Evolutionary conservation across 2,797 vertebrate species (phyloP).

Genomic region (Coendou prehensilis): DNA sequence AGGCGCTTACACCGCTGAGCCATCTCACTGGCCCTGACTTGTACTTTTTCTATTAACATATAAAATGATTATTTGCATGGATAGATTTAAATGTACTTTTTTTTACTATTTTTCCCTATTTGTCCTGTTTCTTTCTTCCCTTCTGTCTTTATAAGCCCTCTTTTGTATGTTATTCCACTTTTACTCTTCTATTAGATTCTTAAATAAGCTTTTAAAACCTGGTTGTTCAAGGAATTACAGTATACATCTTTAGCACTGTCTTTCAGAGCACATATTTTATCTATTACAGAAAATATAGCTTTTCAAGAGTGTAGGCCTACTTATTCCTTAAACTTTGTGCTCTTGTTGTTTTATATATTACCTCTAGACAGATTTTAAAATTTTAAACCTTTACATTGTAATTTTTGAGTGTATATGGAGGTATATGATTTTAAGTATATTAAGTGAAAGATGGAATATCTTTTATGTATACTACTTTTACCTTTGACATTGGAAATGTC

Average conservation of each 20-base stretch:
- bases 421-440: constrained; percentile 10
- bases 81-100: neutral
- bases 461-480: neutral
- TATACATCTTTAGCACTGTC: neutral
- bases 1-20: no score
- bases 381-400: neutral
- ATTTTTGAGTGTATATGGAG: constrained; percentile 2
- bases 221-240: neutral
- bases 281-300: neutral
- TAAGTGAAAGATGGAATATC: neutral
- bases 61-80: neutral
- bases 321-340: neutral
- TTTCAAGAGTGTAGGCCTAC: neutral
- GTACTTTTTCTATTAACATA: neutral
- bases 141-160: neutral
- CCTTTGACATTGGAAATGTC: neutral
- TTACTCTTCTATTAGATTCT: neutral
- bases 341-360: neutral
- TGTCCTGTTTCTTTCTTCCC: neutral
- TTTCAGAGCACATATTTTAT: neutral
- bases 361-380: neutral
- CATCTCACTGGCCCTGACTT: neutral
- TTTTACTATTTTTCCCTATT: neutral
- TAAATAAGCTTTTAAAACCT: neutral
- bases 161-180: neutral